These are phyloP conservation scores for Dolichopus griseipennis DNA, from an alignment of 2,888 invertebrate genomes.

Conservation along the genomic window DNA sequence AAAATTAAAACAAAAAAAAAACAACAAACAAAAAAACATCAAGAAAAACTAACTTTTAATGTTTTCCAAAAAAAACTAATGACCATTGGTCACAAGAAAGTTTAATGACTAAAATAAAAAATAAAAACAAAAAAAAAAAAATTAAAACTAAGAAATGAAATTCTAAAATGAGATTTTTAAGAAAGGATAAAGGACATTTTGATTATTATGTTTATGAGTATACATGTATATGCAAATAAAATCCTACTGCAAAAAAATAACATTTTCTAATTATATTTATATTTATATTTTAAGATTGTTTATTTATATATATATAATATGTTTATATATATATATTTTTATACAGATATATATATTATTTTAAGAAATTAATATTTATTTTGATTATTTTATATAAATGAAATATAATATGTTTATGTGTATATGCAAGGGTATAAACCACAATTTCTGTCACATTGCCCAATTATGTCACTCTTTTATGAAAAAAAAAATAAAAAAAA, in stretches of 20 bases:
- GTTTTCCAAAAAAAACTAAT: neutral
- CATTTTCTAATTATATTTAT: slow-evolving; percentile 1
- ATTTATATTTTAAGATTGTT: too few relatives aligned
- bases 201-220: neutral
- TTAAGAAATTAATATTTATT: neutral
- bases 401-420: neutral
- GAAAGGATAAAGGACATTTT: neutral
- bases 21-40: neutral
- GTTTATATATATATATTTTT: neutral
- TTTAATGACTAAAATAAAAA: neutral
- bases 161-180: neutral
- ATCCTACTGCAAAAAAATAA: neutral
- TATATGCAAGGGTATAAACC: neutral
- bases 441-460: slow-evolving; percentile 6
- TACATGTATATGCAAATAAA: neutral
- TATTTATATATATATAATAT: neutral
- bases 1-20: neutral
- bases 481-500: too few relatives aligned
- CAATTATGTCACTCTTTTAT: slow-evolving; percentile 1
- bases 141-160: neutral
- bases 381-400: neutral
- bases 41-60: slow-evolving; percentile 6
- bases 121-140: too few relatives aligned
- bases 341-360: neutral
- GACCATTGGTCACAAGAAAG: slow-evolving; percentile 3